Conservation (phyloP, 1,140 invertebrate genomes). For the Carcinoscorpius rotundicauda region DNA sequence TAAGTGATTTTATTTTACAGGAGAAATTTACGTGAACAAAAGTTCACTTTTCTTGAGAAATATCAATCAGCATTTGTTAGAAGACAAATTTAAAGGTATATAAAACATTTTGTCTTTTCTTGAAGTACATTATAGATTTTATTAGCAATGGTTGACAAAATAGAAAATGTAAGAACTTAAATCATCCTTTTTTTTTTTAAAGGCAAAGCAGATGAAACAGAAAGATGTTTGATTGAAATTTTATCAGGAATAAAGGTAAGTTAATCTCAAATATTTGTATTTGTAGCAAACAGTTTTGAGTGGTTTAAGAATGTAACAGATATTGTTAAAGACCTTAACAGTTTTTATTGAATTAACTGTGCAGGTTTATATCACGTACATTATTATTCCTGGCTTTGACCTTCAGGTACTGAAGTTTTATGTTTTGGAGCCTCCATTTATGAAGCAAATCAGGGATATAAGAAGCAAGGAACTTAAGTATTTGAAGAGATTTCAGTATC, state of each 20-base stretch:
- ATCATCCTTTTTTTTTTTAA: background rate
- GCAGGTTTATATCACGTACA: too few species aligned
- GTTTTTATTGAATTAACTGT: too few species aligned
- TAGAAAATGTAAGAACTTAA: too few species aligned
- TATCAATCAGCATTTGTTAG: too few species aligned
- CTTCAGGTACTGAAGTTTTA: constrained; percentile 43
- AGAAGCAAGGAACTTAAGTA: constrained; percentile 21
- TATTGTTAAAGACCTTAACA: too few species aligned
- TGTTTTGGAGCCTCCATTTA: constrained; percentile 29
- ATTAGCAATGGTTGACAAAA: too few species aligned
- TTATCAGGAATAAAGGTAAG: constrained; percentile 82
- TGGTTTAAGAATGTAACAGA: too few species aligned
- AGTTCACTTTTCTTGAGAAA: too few species aligned
- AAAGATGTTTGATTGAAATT: constrained; percentile 65
- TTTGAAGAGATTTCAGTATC: constrained; percentile 20
- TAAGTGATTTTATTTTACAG: too few species aligned
- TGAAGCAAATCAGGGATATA: constrained; percentile 19
- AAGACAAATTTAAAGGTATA: too few species aligned
- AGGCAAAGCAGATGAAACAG: constrained; percentile 24
- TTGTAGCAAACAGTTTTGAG: too few species aligned
- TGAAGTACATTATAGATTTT: background rate
- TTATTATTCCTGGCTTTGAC: background rate
- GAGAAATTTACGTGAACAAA: too few species aligned
- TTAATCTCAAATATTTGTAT: background rate
- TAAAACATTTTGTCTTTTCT: background rate